phyloP scores from a whole-genome alignment of 2,797 vertebrate species.

The Geotrypetes seraphini region DNA sequence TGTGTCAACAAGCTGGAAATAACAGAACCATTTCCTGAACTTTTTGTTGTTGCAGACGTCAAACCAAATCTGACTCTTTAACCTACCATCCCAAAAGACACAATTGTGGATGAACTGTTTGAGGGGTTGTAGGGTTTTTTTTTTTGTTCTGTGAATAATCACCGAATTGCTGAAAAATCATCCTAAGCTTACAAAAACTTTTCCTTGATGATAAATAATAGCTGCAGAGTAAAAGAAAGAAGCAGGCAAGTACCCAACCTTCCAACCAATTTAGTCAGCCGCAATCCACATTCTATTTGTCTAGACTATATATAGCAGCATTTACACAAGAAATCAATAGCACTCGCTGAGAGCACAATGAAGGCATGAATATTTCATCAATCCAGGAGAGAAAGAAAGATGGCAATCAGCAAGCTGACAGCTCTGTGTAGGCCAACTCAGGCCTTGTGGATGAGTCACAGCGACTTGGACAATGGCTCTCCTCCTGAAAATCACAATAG shows the following conservation, averaged over 20 bases:
- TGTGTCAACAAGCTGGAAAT: no score
- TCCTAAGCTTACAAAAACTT: conserved; percentile 68
- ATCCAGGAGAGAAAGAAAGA: conserved; percentile 49
- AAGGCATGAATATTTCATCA: conserved; percentile 73
- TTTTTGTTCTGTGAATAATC: conserved; percentile 55
- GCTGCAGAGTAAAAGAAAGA: conserved; percentile 60
- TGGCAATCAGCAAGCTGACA: conserved; percentile 54
- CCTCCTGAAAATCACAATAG: conserved; percentile 43
- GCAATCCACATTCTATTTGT: conserved; percentile 73
- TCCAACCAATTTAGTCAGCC: conserved; percentile 67
- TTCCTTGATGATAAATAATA: conserved; percentile 81
- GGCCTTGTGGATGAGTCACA: conserved; percentile 41
- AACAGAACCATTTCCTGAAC: no score
- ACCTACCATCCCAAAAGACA: conserved; percentile 35
- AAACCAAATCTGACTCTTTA: conserved; percentile 39
- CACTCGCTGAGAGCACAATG: conserved; percentile 64
- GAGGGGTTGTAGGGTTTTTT: no score
- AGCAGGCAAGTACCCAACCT: conserved; percentile 61
- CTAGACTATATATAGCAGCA: conserved; percentile 81
- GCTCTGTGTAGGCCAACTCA: conserved; percentile 41
- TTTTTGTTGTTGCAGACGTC: conserved; percentile 30
- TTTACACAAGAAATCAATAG: conserved; percentile 87
- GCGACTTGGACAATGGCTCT: conserved; percentile 45
- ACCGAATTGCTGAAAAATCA: conserved; percentile 66
- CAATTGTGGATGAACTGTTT: conserved; percentile 41